These are phyloP conservation scores for Thymelicus sylvestris DNA, from an alignment of 2,888 invertebrate species.

Conservation along the genomic window DNA sequence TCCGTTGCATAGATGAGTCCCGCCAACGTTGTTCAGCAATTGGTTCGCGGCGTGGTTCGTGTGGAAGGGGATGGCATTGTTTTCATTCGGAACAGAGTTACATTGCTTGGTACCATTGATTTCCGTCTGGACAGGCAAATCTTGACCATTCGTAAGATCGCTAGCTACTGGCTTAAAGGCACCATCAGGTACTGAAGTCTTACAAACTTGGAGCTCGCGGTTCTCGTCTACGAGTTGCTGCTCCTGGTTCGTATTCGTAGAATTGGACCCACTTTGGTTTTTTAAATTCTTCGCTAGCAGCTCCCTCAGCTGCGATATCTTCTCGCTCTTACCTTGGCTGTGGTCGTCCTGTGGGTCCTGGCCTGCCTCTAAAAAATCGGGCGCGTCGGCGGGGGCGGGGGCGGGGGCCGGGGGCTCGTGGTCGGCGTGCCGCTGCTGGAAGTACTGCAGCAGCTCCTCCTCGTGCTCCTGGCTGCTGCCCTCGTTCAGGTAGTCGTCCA, in stretches of 20 bases:
- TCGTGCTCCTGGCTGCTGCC: slow-evolving; percentile 92
- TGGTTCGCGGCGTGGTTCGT: slow-evolving; percentile 55
- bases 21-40: slow-evolving; percentile 53
- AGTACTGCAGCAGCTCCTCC: slow-evolving; percentile 93
- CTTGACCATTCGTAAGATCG: slow-evolving; percentile 56
- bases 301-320: slow-evolving; percentile 90
- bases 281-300: slow-evolving; percentile 88
- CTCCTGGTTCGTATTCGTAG: slow-evolving; percentile 55
- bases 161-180: slow-evolving; percentile 66
- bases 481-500: slow-evolving; percentile 92
- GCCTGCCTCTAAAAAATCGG: slow-evolving; percentile 73
- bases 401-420: slow-evolving; percentile 51
- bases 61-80: slow-evolving; percentile 59
- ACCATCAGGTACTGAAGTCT: slow-evolving; percentile 60
- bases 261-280: slow-evolving; percentile 71
- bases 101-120: slow-evolving; percentile 54
- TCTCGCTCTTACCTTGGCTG: slow-evolving; percentile 84
- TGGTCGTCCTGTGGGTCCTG: slow-evolving; percentile 79
- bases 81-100: slow-evolving; percentile 59
- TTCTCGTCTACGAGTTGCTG: slow-evolving; percentile 52
- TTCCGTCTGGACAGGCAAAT: slow-evolving; percentile 52
- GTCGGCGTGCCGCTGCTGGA: slow-evolving; percentile 83
- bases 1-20: slow-evolving; percentile 67
- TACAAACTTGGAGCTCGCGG: slow-evolving; percentile 54
- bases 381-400: slow-evolving; percentile 46